Evolutionary conservation across 2,113 vertebrate species (phyloP).

Genomic region (Petromus typicus): DNA sequence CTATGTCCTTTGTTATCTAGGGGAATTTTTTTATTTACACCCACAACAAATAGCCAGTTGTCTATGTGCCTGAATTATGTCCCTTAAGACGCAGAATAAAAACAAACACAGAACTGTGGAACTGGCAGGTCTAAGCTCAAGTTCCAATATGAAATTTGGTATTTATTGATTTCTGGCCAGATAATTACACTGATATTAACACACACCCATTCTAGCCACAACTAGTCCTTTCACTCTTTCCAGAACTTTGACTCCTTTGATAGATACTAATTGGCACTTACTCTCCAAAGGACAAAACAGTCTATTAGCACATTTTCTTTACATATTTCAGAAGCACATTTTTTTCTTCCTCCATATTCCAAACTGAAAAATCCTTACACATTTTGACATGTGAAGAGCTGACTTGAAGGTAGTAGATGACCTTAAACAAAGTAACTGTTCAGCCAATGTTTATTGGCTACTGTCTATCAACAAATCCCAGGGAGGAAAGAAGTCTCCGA

Average conservation of each 20-base stretch:
- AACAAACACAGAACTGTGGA: neutral
- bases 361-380: conserved; percentile 55
- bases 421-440: conserved; percentile 60
- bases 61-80: neutral
- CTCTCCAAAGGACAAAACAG: neutral
- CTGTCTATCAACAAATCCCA: conserved; percentile 45
- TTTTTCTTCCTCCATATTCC: conserved; percentile 53
- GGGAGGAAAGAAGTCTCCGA: neutral
- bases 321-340: conserved; percentile 61
- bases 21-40: neutral
- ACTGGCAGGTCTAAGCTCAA: neutral
- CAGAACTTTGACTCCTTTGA: conserved; percentile 46
- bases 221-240: neutral
- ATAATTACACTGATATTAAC: neutral
- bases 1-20: neutral
- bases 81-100: neutral
- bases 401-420: neutral
- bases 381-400: conserved; percentile 52
- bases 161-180: conserved; percentile 20
- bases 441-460: conserved; percentile 12
- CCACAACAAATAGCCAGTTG: neutral
- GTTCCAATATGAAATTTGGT: neutral
- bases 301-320: conserved; percentile 65
- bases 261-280: conserved; percentile 46
- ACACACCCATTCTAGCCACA: neutral